These are phyloP conservation scores for Melanotaenia pygmaea DNA, from an alignment of 2,797 vertebrate genomes.

Conservation along the genomic window DNA sequence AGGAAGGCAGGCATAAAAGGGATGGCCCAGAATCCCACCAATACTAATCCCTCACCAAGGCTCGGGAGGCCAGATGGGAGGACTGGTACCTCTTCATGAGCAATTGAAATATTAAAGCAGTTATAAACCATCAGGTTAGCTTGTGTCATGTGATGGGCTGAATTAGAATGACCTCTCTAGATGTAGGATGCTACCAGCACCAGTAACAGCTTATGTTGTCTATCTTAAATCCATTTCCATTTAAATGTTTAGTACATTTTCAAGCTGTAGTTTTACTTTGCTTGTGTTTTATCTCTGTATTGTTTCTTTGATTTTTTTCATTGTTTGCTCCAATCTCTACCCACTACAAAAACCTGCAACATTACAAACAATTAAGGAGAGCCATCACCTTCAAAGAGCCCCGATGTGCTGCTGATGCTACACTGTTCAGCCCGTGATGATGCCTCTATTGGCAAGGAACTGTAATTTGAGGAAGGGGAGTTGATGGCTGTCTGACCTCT, in stretches of 20 bases:
- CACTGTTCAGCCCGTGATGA: constrained; percentile 48
- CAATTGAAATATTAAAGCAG: constrained; percentile 72
- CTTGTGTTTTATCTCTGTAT: constrained; percentile 21
- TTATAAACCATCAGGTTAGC: constrained; percentile 58
- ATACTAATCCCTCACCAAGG: constrained; percentile 74
- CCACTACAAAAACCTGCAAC: constrained; percentile 26
- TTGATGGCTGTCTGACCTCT: constrained; percentile 61
- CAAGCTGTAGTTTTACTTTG: not conserved
- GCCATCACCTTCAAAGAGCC: constrained; percentile 50
- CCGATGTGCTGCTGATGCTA: constrained; percentile 34
- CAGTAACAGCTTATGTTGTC: constrained; percentile 4
- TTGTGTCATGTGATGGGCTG: constrained; percentile 49
- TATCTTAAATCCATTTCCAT: constrained; percentile 38
- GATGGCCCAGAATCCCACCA: constrained; percentile 65
- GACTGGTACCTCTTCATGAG: constrained; percentile 49
- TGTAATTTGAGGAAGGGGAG: constrained; percentile 76
- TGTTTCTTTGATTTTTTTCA: constrained; percentile 24
- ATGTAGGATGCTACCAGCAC: constrained; percentile 37
- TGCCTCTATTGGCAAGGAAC: constrained; percentile 55
- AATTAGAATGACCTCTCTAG: constrained; percentile 44
- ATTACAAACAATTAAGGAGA: constrained; percentile 27
- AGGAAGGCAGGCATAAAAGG: constrained; percentile 71
- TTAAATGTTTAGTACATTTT: constrained; percentile 24
- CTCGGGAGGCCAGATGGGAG: constrained; percentile 58
- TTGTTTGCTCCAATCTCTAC: constrained; percentile 22